Conservation (phyloP, 2,113 vertebrate species). For the Gymnocephalus cernua region DNA sequence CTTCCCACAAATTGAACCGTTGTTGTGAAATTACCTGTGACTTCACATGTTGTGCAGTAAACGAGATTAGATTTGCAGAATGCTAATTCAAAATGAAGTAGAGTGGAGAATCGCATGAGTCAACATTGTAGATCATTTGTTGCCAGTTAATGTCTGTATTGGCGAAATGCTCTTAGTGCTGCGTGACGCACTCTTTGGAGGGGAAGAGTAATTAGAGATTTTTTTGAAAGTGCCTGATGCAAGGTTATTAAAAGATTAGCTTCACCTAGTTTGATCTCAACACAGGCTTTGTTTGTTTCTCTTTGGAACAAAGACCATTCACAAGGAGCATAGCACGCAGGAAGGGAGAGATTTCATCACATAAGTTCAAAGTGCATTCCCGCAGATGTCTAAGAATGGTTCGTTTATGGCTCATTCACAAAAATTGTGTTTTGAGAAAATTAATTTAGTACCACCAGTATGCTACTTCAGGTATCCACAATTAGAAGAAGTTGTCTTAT, state of each 20-base stretch:
- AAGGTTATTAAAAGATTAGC: slow-evolving; percentile 87
- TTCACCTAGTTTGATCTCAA: slow-evolving; percentile 79
- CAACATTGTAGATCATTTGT: slow-evolving; percentile 36
- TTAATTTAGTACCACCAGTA: not conserved
- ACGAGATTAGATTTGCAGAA: slow-evolving; percentile 42
- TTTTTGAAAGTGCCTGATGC: slow-evolving; percentile 71
- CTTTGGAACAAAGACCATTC: slow-evolving; percentile 73
- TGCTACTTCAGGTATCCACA: not conserved
- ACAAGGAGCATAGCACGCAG: slow-evolving; percentile 25
- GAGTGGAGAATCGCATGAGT: slow-evolving; percentile 38
- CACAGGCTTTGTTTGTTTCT: slow-evolving; percentile 78
- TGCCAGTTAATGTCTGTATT: slow-evolving; percentile 56
- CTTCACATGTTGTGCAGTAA: slow-evolving; percentile 33
- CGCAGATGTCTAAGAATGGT: slow-evolving; percentile 25
- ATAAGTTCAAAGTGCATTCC: slow-evolving; percentile 57
- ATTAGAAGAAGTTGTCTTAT: not conserved
- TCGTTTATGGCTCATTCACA: slow-evolving; percentile 37
- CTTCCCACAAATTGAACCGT: slow-evolving; percentile 30
- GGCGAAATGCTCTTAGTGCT: slow-evolving; percentile 54
- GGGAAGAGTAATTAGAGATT: slow-evolving; percentile 56
- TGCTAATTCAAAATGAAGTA: slow-evolving; percentile 27
- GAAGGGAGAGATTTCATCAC: slow-evolving; percentile 55
- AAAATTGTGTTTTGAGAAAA: not conserved
- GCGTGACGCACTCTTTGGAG: slow-evolving; percentile 40
- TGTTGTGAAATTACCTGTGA: slow-evolving; percentile 48